Base-by-base conservation (phyloP, 2,888 invertebrate genomes). In the Drosophila formosana region DNA sequence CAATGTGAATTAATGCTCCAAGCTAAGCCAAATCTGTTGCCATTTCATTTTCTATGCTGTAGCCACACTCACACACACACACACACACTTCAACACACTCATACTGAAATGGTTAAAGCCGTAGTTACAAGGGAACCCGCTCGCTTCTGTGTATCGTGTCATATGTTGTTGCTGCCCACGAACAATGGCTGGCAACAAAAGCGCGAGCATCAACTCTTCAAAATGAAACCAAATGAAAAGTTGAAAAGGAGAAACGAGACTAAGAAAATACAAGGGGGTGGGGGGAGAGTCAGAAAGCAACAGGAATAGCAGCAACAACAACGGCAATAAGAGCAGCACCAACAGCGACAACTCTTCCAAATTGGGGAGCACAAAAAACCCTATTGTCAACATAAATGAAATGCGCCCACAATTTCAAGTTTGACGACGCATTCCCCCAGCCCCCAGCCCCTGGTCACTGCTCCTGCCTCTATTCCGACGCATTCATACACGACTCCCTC, bases 301-400 rank as follows among this genome's bases (percentile, higher is more conserved):
- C 32, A 52, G 28, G 39, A 41, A 41, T 8, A 23, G n/a, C 43
- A 57, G 51, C 37, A 57, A 62, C 56, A 68, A 47, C 34, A 65
- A 55, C 13, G 25, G 11, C 45, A 56, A 60, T 23, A 49, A 61
- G 47, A 68, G 51, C 26, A 66, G 55, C 37, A 64, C 58, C 64
- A 66, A 56, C 47, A 62, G 58, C 11, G 13, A 51, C 55, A 56
- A 66, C 61, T 64, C 66, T 67, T 58, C 63, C 70, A 82, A 84
- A 84, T 79, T 84, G 82, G 82, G 72, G 56, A 70, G 64, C 67
- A 71, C 66, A 78, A 51, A 68, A 64, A 81, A 66, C 71, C 70
- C 85, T 87, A 84, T 85, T 87, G 88, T 87, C 88, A 87, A 87
- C 76, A 74, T 70, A 87, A 87, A 85, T 85, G 80, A 85, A 85